Evolutionary conservation across 2,113 vertebrate genomes (phyloP), one percentile per base, ranked within the genome.

Genomic region (Xyrauchen texanus): DNA sequence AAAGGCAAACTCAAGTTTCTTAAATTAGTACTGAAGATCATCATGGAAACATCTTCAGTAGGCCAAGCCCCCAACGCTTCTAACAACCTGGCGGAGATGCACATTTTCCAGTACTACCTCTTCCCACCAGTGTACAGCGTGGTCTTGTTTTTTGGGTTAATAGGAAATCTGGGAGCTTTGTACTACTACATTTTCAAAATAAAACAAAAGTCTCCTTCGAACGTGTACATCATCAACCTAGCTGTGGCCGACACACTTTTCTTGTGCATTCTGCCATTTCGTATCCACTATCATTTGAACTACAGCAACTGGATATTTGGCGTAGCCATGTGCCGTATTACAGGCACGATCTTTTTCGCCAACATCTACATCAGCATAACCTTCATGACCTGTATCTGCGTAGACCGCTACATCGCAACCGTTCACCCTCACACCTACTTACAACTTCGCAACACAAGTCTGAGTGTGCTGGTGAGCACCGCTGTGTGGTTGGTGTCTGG

Each of bases 311-410:
- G 96, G 95, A 2, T 82, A 34, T 96, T 95, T 0, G 94, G 93
- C 0, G 90, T 91, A 1, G 0, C 79, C 0, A 64, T 88, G 1
- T 96, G 95, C 64, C 70, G 87, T 0, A 0, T 95, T 12, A 88
- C 87, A 0, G 93, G 94, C 7, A 87, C 83, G 0, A 0, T 96
- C 0, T 94, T 88, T 86, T 91, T 84, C 4, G 68, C 92, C 72
- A 95, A 94, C 88, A 86, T 90, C 81, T 94, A 93, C 70, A 83
- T 95, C 5, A 96, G 94, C 89, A 88, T 93, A 0, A 90, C 87
- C 52, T 94, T 96, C 67, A 92, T 95, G 84, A 89, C 91, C 8
- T 95, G 94, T 7, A 92, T 96, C 21, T 93, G 92, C 0, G 53
- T 92, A 0, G 94, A 96, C 34, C 89, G 93, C 3, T 96, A 96